These are phyloP conservation scores for Poeciliopsis presidionis DNA, from an alignment of 2,797 vertebrate species.

Conservation along the genomic window DNA sequence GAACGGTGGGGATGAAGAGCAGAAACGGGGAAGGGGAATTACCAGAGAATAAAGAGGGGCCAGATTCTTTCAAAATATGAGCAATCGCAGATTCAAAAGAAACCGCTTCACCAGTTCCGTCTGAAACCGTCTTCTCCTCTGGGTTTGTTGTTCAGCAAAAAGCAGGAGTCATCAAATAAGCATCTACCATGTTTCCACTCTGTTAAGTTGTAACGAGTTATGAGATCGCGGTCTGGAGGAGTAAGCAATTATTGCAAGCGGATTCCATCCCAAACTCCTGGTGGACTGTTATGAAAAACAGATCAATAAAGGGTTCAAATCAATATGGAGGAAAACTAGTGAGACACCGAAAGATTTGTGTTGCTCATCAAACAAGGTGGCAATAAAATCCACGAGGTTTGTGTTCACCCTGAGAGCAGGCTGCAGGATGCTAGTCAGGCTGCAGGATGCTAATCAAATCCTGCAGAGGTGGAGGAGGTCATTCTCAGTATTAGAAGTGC, in stretches of 20 bases:
- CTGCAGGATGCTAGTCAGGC: neutral
- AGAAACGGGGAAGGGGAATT: neutral
- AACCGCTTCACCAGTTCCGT: neutral
- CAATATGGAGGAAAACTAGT: too few species aligned
- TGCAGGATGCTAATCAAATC: neutral
- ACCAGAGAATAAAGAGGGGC: neutral
- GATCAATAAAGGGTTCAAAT: neutral
- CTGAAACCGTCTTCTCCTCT: neutral
- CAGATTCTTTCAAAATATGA: neutral
- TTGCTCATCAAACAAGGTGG: neutral
- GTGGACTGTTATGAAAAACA: neutral
- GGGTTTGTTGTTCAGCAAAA: neutral
- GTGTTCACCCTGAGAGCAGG: neutral
- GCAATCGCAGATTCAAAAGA: neutral
- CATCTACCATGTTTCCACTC: slow-evolving; percentile 36
- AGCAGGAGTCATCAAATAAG: slow-evolving; percentile 46
- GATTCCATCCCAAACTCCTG: slow-evolving; percentile 11
- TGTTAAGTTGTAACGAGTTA: slow-evolving; percentile 16
- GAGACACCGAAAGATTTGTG: neutral
- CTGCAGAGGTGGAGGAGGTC: neutral
- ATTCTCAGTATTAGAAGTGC: neutral
- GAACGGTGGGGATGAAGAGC: neutral
- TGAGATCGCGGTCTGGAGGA: slow-evolving; percentile 23
- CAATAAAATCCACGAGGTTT: neutral
- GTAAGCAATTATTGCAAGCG: neutral